A percentile compares a stretch with the other conserved stretches of the same genome.
Evolutionary conservation across 2,113 vertebrate genomes (phyloP).

Genomic region (Notiomystis cincta): DNA sequence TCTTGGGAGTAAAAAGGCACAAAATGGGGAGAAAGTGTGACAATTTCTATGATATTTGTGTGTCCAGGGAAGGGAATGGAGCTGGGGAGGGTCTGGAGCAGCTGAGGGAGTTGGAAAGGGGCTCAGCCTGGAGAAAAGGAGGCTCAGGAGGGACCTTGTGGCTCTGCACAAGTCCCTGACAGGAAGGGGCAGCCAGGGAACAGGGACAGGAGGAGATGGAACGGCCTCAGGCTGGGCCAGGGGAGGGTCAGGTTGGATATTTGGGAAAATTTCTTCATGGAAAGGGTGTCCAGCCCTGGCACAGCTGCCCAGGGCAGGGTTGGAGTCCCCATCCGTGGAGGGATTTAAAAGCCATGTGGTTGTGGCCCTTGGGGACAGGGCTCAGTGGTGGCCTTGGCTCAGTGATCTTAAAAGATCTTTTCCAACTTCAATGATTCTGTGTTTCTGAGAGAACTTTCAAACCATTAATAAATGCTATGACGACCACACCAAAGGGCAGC

Average conservation of each 20-base stretch:
- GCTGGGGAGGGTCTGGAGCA: not conserved
- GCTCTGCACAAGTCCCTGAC: not conserved
- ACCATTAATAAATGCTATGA: not conserved
- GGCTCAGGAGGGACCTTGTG: not conserved
- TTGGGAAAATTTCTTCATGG: rapidly evolving
- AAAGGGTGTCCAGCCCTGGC: rapidly evolving
- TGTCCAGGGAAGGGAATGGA: rapidly evolving
- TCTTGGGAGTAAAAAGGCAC: rapidly evolving
- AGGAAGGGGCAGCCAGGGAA: not conserved
- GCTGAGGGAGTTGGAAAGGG: not conserved
- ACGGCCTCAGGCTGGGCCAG: rapidly evolving
- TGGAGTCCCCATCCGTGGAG: not conserved
- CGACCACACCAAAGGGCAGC: not conserved
- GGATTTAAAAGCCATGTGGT: rapidly evolving
- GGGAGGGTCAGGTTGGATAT: rapidly evolving
- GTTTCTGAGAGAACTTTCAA: not conserved
- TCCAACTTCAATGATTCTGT: not conserved
- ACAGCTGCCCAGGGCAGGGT: not conserved
- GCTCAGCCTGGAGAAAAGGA: not conserved
- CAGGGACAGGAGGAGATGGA: not conserved
- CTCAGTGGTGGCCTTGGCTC: not conserved
- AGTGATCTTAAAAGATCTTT: not conserved
- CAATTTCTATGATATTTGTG: not conserved
- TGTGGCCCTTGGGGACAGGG: not conserved
- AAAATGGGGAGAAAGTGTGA: not conserved